These are phyloP conservation scores for Otolemur crassicaudatus DNA, from an alignment of 2,797 vertebrate genomes.

Conservation along the genomic window DNA sequence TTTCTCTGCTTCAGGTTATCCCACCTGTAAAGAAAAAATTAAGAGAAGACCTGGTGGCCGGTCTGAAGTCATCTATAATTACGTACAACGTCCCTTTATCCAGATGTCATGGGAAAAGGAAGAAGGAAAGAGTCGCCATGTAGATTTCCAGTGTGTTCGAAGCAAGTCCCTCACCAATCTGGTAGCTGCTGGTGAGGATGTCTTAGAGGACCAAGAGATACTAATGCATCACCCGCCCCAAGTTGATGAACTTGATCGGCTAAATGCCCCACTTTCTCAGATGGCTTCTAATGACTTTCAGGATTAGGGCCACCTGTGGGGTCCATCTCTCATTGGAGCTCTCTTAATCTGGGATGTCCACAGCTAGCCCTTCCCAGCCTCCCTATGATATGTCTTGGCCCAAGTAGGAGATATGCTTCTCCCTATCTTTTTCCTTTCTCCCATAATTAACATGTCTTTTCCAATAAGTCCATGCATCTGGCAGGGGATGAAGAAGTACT, in stretches of 20 bases:
- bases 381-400: neutral
- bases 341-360: neutral
- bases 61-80: constrained; percentile 93
- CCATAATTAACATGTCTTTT: neutral
- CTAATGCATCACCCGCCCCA: constrained; percentile 88
- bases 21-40: constrained; percentile 92
- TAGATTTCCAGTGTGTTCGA: constrained; percentile 92
- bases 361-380: neutral
- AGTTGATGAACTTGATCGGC: constrained; percentile 91
- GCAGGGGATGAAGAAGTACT: neutral
- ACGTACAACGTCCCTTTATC: constrained; percentile 91
- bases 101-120: constrained; percentile 94
- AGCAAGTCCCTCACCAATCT: constrained; percentile 92
- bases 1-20: constrained; percentile 87
- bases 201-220: constrained; percentile 86
- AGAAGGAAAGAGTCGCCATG: constrained; percentile 92
- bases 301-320: constrained; percentile 79
- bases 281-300: constrained; percentile 84
- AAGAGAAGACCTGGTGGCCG: constrained; percentile 90
- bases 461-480: neutral
- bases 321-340: neutral
- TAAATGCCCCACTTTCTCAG: constrained; percentile 88
- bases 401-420: constrained; percentile 62
- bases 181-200: constrained; percentile 85
- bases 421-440: neutral